Conservation (phyloP, 2,888 invertebrate species). For the Brassicogethes aeneus region DNA sequence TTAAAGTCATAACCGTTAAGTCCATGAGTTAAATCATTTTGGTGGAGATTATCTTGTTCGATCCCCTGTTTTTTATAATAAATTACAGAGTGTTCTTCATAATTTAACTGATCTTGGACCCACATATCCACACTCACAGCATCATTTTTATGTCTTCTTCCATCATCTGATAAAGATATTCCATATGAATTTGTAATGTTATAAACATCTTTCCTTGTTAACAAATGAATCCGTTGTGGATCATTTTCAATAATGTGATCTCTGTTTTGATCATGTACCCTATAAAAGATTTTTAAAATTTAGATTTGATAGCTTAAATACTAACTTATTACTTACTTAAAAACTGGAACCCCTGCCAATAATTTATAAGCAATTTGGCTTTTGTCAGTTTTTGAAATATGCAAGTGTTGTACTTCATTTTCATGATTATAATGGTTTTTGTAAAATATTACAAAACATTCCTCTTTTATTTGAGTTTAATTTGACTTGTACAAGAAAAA, state of each 20-base stretch:
- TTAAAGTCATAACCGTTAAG: conserved; percentile 11
- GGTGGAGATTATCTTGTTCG: neutral
- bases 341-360: neutral
- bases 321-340: neutral
- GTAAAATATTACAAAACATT: too few species aligned
- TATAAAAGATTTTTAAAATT: too few species aligned
- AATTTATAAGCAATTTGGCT: conserved; percentile 6
- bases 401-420: too few species aligned
- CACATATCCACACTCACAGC: too few species aligned
- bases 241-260: neutral
- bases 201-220: neutral
- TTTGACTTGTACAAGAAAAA: too few species aligned
- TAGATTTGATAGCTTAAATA: too few species aligned
- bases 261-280: neutral
- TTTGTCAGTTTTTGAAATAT: too few species aligned
- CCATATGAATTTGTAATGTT: neutral
- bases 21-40: conserved; percentile 3
- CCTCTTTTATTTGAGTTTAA: too few species aligned
- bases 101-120: neutral
- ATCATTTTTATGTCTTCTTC: neutral
- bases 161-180: neutral
- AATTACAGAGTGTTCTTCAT: conserved; percentile 1
- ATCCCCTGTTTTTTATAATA: conserved; percentile 2
- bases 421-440: too few species aligned
- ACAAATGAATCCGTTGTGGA: neutral